Conservation (phyloP, 1,140 invertebrate species). For the Holotrichia oblita region DNA sequence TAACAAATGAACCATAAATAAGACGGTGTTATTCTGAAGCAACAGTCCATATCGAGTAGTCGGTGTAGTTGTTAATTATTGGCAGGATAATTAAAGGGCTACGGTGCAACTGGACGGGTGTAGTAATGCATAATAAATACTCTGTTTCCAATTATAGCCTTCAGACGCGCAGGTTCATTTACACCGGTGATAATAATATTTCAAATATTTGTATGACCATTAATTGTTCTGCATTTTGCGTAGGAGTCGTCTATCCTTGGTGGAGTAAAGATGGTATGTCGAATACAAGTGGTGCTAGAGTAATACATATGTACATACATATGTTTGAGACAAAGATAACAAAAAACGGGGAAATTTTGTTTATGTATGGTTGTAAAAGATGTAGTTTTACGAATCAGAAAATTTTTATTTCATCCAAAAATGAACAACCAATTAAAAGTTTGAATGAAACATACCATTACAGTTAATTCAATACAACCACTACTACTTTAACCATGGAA, state of each 20-base stretch:
- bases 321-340: not conserved
- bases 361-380: too few species aligned
- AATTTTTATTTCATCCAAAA: too few species aligned
- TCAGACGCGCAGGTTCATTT: conserved; percentile 53
- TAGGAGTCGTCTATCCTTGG: conserved; percentile 42
- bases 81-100: conserved; percentile 46
- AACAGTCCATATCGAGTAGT: conserved; percentile 45
- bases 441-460: too few species aligned
- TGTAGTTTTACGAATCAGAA: too few species aligned
- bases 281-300: not conserved
- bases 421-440: too few species aligned
- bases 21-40: conserved; percentile 48
- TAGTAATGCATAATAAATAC: conserved; percentile 55
- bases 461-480: too few species aligned
- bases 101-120: conserved; percentile 48
- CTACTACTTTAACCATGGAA: too few species aligned
- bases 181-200: conserved; percentile 57
- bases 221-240: conserved; percentile 52
- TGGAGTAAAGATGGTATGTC: not conserved
- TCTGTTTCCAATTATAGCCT: conserved; percentile 56
- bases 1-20: conserved; percentile 56
- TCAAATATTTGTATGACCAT: conserved; percentile 56
- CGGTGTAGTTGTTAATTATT: conserved; percentile 50
- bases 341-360: too few species aligned
- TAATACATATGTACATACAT: not conserved